Percentiles rank a stretch among this genome's conserved stretches.
Evolutionary conservation across 1,140 invertebrate genomes (phyloP).

Genomic region (Aphaenogaster ashmeadi): DNA sequence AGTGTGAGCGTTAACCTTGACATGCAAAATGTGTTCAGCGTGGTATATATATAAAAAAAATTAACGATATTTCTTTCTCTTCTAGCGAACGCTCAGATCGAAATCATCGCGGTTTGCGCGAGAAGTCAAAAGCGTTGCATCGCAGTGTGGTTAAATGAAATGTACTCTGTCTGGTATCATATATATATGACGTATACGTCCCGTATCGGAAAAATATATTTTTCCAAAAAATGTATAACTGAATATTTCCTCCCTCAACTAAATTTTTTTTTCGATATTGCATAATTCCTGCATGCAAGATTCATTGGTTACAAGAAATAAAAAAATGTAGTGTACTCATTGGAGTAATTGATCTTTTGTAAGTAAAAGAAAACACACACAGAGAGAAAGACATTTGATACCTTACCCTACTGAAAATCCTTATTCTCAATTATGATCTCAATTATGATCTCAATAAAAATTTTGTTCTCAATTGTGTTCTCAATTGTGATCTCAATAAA

Average conservation of each 20-base stretch:
- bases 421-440: too few species aligned
- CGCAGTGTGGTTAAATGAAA: constrained; percentile 20
- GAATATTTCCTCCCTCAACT: neutral
- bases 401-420: too few species aligned
- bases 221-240: constrained; percentile 1
- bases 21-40: neutral
- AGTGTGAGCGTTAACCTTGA: constrained; percentile 8
- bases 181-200: too few species aligned
- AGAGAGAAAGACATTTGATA: too few species aligned
- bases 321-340: neutral
- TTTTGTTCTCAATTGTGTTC: too few species aligned
- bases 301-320: neutral
- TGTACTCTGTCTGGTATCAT: neutral
- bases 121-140: constrained; percentile 14
- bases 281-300: neutral
- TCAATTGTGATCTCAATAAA: too few species aligned
- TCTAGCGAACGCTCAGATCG: neutral
- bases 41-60: neutral
- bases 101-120: neutral
- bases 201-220: constrained; percentile 8
- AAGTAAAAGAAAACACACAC: neutral
- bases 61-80: neutral
- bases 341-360: neutral
- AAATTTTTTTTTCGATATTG: neutral
- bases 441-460: too few species aligned